Conservation (phyloP, 2,797 vertebrate genomes). For the Arrhamphus sclerolepis region DNA sequence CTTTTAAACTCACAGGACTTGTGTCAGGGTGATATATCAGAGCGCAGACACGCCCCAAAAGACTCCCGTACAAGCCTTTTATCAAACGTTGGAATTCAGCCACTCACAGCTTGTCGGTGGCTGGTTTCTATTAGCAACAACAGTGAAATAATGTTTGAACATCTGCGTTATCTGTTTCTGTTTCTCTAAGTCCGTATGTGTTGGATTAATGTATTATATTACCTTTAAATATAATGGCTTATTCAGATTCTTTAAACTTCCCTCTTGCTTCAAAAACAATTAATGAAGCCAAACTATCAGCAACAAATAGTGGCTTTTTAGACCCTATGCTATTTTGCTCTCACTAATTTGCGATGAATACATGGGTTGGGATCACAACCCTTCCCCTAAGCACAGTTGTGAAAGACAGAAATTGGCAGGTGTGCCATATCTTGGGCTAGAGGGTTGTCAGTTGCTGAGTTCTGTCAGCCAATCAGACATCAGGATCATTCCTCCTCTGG, state of each 20-base stretch:
- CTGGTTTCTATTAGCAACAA: not conserved
- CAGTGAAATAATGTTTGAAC: not conserved
- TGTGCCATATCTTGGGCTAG: conserved; percentile 56
- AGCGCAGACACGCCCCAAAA: conserved; percentile 6
- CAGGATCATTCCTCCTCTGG: conserved; percentile 14
- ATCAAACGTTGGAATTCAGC: not conserved
- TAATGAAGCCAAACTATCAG: no score
- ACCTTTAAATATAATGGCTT: not conserved
- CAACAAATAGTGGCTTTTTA: no score
- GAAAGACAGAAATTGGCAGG: conserved; percentile 76
- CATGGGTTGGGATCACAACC: conserved; percentile 20
- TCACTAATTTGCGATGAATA: conserved; percentile 17
- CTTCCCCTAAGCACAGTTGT: conserved; percentile 42
- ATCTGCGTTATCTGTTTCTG: not conserved
- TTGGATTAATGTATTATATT: not conserved
- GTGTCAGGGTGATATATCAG: conserved; percentile 34
- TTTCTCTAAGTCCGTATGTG: not conserved
- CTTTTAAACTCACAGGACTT: conserved; percentile 39
- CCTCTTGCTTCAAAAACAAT: no score
- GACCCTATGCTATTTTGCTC: not conserved
- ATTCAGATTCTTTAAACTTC: no score
- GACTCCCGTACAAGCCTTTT: conserved; percentile 2
- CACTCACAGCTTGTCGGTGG: not conserved
- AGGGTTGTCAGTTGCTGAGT: conserved; percentile 36
- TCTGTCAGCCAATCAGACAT: conserved; percentile 44